Percentiles rank a stretch among this genome's conserved stretches.
phyloP scores from a whole-genome alignment of 1,140 invertebrate species.

The Pissodes strobi region DNA sequence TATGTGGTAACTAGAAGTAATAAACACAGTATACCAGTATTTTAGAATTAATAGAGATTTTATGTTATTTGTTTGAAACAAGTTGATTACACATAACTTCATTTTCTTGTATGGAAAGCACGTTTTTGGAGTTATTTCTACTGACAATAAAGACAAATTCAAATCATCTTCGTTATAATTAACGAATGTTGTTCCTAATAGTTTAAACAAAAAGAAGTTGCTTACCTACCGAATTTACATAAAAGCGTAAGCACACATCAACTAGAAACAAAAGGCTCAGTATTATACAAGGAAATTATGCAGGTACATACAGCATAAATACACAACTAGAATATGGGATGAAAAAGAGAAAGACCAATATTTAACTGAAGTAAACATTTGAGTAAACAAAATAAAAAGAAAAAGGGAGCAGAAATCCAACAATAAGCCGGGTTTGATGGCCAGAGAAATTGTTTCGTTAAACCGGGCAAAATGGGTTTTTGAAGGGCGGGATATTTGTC shows the following conservation, averaged over 20 bases:
- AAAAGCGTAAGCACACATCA: not conserved
- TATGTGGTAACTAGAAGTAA: no score
- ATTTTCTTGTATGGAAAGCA: no score
- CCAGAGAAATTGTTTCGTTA: conserved; percentile 15
- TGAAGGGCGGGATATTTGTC: conserved; percentile 2
- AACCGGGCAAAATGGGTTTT: conserved; percentile 12
- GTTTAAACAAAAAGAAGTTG: conserved; percentile 5
- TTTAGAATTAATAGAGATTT: no score
- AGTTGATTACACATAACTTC: no score
- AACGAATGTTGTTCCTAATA: no score
- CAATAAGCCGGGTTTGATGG: conserved; percentile 13
- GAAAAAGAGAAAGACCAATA: conserved; percentile 19
- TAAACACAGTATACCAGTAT: no score
- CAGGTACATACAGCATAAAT: conserved; percentile 19
- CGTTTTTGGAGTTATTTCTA: no score
- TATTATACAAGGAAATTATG: conserved; percentile 21
- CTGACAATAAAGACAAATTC: no score
- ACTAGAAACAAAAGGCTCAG: conserved; percentile 16
- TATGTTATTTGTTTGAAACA: no score
- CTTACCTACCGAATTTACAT: conserved; percentile 15
- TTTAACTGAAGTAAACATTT: conserved; percentile 7
- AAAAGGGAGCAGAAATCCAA: conserved; percentile 22
- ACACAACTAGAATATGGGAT: conserved; percentile 10
- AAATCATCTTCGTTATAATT: no score
- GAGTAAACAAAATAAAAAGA: conserved; percentile 24